phyloP scores from a whole-genome alignment of 2,888 invertebrate genomes.

The Thymelicus lineola region DNA sequence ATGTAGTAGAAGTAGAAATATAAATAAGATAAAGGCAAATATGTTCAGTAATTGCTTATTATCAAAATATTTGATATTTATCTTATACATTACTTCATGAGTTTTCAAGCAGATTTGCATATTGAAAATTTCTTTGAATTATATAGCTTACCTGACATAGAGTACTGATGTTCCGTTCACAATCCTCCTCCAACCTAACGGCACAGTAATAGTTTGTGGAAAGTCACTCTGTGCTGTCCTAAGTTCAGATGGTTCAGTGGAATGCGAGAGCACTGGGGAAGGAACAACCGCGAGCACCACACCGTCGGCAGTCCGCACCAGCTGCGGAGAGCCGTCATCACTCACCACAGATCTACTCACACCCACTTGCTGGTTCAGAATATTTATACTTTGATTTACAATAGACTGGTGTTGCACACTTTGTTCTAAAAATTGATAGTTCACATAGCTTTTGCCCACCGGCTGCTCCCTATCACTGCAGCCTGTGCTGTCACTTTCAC shows the following conservation, averaged over 20 bases:
- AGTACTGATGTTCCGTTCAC: conserved; percentile 74
- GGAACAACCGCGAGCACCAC: conserved; percentile 79
- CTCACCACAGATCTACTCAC: conserved; percentile 68
- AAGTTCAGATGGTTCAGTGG: conserved; percentile 59
- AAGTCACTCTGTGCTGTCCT: conserved; percentile 71
- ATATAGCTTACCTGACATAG: conserved; percentile 43
- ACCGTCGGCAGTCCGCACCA: conserved; percentile 78
- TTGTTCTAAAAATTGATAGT: conserved; percentile 83
- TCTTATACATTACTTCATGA: too few species aligned
- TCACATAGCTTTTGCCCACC: conserved; percentile 74
- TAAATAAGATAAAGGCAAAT: too few species aligned
- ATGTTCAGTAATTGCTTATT: too few species aligned
- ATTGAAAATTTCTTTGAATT: background rate
- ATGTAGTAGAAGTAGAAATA: too few species aligned
- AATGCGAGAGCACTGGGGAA: conserved; percentile 57
- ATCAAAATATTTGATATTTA: too few species aligned
- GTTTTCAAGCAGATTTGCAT: too few species aligned
- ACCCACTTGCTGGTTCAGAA: conserved; percentile 81
- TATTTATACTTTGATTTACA: conserved; percentile 82
- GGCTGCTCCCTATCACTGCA: conserved; percentile 70
- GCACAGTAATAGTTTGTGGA: conserved; percentile 75
- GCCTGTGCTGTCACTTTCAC: conserved; percentile 61
- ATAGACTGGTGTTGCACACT: conserved; percentile 81
- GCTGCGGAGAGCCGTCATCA: conserved; percentile 68
- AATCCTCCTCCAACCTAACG: conserved; percentile 81